These are phyloP conservation scores for Actinia tenebrosa DNA, from an alignment of 64 coral and sea anemone genomes.

Conservation along the genomic window DNA sequence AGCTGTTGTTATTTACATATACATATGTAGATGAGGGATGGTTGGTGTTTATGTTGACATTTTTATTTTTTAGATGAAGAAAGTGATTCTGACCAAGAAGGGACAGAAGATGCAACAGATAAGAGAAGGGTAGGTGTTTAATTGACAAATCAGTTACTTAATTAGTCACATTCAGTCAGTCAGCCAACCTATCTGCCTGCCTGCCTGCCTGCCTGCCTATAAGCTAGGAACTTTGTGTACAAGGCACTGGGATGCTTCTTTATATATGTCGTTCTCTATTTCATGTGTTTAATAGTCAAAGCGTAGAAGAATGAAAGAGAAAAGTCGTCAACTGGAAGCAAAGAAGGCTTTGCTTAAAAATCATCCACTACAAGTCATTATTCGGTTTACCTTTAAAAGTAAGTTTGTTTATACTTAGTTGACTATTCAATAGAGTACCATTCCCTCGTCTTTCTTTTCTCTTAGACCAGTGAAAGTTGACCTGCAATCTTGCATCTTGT, in stretches of 20 bases:
- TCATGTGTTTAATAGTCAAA: slow-evolving; percentile 55
- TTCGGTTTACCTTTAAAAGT: slow-evolving; percentile 87
- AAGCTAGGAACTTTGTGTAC: too few species aligned
- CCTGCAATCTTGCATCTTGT: too few species aligned
- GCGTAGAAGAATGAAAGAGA: slow-evolving; percentile 86
- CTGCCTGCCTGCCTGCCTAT: too few species aligned
- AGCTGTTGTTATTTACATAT: not conserved
- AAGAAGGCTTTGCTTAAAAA: slow-evolving; percentile 76
- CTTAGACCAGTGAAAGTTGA: too few species aligned
- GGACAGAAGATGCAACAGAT: slow-evolving; percentile 38
- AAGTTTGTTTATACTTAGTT: not conserved
- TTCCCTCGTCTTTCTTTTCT: too few species aligned
- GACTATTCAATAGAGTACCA: too few species aligned
- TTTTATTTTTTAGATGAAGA: slow-evolving; percentile 30
- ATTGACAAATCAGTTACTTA: too few species aligned
- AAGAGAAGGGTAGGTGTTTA: slow-evolving; percentile 41
- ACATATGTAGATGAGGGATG: not conserved
- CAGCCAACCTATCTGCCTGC: too few species aligned
- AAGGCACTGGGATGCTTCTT: not conserved
- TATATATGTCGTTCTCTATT: not conserved
- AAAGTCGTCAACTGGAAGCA: slow-evolving; percentile 73
- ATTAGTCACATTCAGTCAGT: too few species aligned
- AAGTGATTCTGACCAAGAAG: slow-evolving; percentile 82
- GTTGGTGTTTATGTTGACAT: not conserved
- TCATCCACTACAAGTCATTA: slow-evolving; percentile 78